Percentiles rank a stretch among this genome's conserved stretches.
These are phyloP conservation scores for Lucifuga dentata DNA, from an alignment of 2,113 vertebrate genomes.

Conservation along the genomic window DNA sequence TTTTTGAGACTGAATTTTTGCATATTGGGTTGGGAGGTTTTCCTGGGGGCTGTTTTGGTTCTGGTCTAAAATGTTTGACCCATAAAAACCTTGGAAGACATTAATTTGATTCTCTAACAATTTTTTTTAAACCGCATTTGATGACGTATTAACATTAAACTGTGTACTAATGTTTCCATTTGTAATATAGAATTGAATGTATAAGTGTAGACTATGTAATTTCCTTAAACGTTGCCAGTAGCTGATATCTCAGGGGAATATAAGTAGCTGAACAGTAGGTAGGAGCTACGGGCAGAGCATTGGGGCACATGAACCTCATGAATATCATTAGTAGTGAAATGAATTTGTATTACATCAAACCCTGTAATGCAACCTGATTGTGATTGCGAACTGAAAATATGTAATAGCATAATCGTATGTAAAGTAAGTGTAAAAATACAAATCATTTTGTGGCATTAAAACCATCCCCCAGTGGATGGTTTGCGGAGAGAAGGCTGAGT, in stretches of 20 bases:
- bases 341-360: conserved; percentile 80
- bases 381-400: conserved; percentile 73
- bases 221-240: conserved; percentile 63
- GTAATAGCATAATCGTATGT: conserved; percentile 79
- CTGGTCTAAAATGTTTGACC: too few relatives aligned
- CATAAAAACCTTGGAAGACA: too few relatives aligned
- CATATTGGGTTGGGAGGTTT: too few relatives aligned
- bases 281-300: conserved; percentile 69
- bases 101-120: too few relatives aligned
- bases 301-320: conserved; percentile 74
- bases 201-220: conserved; percentile 65
- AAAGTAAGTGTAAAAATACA: conserved; percentile 80
- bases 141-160: too few relatives aligned
- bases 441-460: conserved; percentile 72
- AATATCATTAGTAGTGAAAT: conserved; percentile 81
- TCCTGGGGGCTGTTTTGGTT: too few relatives aligned
- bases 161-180: too few relatives aligned
- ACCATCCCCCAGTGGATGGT: conserved; percentile 50
- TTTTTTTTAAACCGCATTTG: background rate
- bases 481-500: conserved; percentile 37
- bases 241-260: conserved; percentile 58
- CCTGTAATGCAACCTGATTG: conserved; percentile 76
- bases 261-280: conserved; percentile 70
- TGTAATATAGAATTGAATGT: background rate
- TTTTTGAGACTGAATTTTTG: too few relatives aligned